Base-by-base conservation (phyloP, 2,888 invertebrate species). In the Arctia plantaginis region DNA sequence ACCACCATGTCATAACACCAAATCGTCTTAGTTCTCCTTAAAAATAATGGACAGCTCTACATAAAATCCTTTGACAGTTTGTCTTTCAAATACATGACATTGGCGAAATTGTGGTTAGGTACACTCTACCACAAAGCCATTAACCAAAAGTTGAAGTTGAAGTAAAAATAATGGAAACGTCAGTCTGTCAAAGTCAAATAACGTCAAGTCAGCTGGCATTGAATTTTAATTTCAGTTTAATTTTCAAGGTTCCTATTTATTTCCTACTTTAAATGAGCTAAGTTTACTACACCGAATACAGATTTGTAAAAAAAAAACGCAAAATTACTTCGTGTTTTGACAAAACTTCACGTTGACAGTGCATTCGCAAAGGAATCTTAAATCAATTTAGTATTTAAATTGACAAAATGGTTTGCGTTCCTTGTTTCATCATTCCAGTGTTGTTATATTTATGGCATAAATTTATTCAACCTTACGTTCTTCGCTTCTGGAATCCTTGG, bases 401-500 rank as follows among this genome's bases (percentile, higher is more conserved):
- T 55, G 69, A 55, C 78, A 94, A 89, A 84, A 98, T 98, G 98
- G 98, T 98, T 83, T 98, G 98, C 89, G 96, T 98, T 76, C 98
- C 98, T 33, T 99, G 98, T 91, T 97, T 98, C 85, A 97, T 98
- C 79, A 97, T 98, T 89, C 98, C 98, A 3, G 93, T 98, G 77
- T 93, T 98, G 66, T 95, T 99, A 23, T 97, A 97, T 87, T 96
- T 99, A 78, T 98, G 98, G 97, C 98, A 98, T 90, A 97, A 97
- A 89, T 97, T 98, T 86, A 96, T 99, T 77, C 98, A 98, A 90
- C 98, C 98, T 0, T 96, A 98, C 79, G 92, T 98, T 69, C 90
- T 98, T 71, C 97, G 97, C 80, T 97, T 97, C 88, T 98, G 98
- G 98, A 98, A 98, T 90, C 98, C 97, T 0, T 98, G 97, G 97